Conservation (phyloP, 2,113 vertebrate genomes). For the Donacobius atricapilla region DNA sequence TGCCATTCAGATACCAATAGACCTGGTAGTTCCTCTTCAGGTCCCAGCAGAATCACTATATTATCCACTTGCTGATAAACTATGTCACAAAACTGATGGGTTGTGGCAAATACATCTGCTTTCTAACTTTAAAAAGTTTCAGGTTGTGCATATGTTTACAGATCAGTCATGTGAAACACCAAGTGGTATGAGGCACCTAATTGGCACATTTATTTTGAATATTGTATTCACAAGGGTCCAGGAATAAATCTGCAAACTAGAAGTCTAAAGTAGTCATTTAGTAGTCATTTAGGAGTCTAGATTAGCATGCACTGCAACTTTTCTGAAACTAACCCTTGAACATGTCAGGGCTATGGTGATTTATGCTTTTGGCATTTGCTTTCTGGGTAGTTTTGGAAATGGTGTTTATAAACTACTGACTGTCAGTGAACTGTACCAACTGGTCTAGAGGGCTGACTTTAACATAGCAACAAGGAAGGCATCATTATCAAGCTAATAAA, state of each 20-base stretch:
- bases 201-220: not conserved
- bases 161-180: not conserved
- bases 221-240: not conserved
- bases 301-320: not conserved
- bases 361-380: not conserved
- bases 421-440: not conserved
- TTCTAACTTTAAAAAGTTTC: not conserved
- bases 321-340: not conserved
- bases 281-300: not conserved
- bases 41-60: not conserved
- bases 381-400: not conserved
- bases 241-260: not conserved
- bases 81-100: not conserved
- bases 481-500: not conserved
- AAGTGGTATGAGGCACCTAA: not conserved
- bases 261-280: not conserved
- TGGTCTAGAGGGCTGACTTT: not conserved
- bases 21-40: not conserved
- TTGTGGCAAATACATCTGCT: not conserved
- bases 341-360: rapidly evolving
- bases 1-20: not conserved
- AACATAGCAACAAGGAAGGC: not conserved
- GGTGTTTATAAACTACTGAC: not conserved
- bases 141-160: rapidly evolving
- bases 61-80: not conserved